Base-by-base conservation (phyloP, 2,888 invertebrate species). In the Eupelmus urozonus region DNA sequence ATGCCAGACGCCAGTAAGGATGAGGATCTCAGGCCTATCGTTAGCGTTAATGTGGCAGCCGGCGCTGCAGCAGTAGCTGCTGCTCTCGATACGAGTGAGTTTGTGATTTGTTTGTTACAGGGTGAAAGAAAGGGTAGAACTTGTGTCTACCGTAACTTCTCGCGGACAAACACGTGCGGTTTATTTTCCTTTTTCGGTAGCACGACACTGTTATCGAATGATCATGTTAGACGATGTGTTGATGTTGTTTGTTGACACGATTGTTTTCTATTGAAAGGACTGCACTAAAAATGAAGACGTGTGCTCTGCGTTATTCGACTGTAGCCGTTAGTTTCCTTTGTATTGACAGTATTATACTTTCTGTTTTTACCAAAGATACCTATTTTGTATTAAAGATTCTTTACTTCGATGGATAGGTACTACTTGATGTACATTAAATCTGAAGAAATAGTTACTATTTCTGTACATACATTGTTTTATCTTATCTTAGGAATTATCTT, bases 11-110 rank as follows among this genome's bases (percentile, higher is more conserved):
- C 87, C 34, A 76, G 85, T 82, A 89, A 89, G 81, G 89, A 89
- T 77, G 89, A 89, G 83, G 89, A 90, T 83, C 86, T 89, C 76
- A 86, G 89, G 72, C 83, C 87, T 72, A 83, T 87, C 75, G 84
- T 85, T 71, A 83, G 72, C 78, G 60, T 74, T 71, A 78, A 63
- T 65, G 76, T 76, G 25, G 69, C 76, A 5, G 78, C 84, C 57
- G 80, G 83, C 60, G 76, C 82, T 67, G 62, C 80, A 55, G 88
- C 82, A 66, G 62, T 80, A 55, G 88, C 51, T 27, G 40, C 66
- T 49, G 45, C 78, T 53, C 51, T 70, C 57, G 74, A 78, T n/a
- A 70, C 59, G 55, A 78, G 78, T 78, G 78, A 78, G 78, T 78
- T 78, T 78, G 34, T 57, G 49, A 16, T 78, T 69, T 62, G 49